Conservation (phyloP, 2,113 vertebrate species). For the Coregonus clupeaformis region DNA sequence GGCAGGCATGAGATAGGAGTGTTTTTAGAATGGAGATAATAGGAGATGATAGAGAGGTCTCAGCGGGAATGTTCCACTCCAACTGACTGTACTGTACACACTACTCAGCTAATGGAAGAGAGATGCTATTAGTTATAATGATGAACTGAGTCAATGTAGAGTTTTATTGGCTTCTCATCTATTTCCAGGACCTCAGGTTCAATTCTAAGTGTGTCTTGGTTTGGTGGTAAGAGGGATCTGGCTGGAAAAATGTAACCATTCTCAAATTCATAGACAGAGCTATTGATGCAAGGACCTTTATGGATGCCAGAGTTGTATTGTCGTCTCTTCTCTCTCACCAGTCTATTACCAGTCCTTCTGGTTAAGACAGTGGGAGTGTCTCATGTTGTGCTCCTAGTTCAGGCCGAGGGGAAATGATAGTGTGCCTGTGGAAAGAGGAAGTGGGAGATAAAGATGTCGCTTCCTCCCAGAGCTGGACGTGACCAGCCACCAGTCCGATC, state of each 20-base stretch:
- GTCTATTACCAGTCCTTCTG: no score
- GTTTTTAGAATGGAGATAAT: neutral
- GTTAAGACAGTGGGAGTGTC: no score
- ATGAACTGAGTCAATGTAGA: neutral
- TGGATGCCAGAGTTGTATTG: no score
- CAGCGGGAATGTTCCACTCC: neutral
- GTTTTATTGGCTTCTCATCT: neutral
- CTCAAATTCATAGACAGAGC: no score
- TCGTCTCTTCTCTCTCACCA: no score
- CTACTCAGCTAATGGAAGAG: neutral
- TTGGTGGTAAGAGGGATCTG: no score
- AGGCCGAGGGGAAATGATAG: slow-evolving; percentile 38
- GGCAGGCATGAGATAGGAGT: neutral
- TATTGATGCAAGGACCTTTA: no score
- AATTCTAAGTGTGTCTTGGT: no score
- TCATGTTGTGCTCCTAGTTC: neutral
- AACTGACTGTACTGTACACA: neutral
- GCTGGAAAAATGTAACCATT: no score
- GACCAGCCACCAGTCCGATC: slow-evolving; percentile 28
- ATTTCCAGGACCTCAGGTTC: neutral
- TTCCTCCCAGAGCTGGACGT: slow-evolving; percentile 34
- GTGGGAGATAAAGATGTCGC: slow-evolving; percentile 30
- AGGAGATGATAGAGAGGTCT: neutral
- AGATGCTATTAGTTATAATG: neutral
- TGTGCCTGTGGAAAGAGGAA: slow-evolving; percentile 45